Percentiles rank a stretch among this genome's conserved stretches.
Conservation (phyloP, 2,113 vertebrate species). For the Actenoides lindsayi region DNA sequence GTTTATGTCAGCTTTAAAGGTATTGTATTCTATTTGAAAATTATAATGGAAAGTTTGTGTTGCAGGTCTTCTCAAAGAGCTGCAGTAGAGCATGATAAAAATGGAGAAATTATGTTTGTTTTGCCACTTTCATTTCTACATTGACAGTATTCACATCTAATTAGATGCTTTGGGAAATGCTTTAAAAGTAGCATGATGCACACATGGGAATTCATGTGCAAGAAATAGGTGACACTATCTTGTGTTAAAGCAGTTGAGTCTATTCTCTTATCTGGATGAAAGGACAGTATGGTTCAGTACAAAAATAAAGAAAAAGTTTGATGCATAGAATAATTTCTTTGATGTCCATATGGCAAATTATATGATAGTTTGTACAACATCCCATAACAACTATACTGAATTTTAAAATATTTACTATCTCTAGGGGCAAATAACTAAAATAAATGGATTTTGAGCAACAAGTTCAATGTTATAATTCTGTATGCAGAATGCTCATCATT, state of each 20-base stretch:
- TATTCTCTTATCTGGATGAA: not conserved
- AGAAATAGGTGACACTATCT: not conserved
- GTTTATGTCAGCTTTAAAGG: conserved; percentile 97
- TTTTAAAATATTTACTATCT: not conserved
- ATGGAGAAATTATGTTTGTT: not conserved
- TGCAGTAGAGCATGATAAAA: not conserved
- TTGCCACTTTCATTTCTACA: not conserved
- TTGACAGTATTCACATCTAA: not conserved
- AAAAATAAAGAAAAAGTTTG: not conserved
- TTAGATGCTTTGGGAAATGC: not conserved
- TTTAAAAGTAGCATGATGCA: not conserved
- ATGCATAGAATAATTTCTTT: not conserved
- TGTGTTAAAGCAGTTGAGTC: not conserved
- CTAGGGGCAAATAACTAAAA: not conserved
- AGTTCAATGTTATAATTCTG: not conserved
- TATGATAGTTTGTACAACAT: not conserved
- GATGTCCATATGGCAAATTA: not conserved
- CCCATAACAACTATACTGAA: not conserved
- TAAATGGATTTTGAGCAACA: not conserved
- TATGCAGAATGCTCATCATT: not conserved
- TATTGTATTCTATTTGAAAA: conserved; percentile 67
- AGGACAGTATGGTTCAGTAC: not conserved
- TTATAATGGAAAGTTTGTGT: not conserved
- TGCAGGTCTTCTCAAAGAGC: not conserved
- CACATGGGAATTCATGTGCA: not conserved